Base-by-base conservation (phyloP, 2,888 invertebrate species). In the Agonopterix arenella region DNA sequence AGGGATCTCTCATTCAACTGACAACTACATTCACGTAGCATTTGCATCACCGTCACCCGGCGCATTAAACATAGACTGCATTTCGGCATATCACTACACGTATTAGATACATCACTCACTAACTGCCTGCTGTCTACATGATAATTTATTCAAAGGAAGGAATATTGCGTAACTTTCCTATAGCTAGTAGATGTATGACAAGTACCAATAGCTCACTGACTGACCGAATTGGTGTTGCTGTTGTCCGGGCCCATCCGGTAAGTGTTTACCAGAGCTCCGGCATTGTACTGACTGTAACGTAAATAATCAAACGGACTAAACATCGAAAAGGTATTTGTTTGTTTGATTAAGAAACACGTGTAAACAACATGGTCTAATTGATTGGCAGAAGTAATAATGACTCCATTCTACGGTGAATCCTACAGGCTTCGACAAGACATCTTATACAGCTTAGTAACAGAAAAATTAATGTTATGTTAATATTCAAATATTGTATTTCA, bases 241-340 rank as follows among this genome's bases (percentile, higher is more conserved):
- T 28, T 36, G 42, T 54, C 53, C 59, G 60, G 55, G 57, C 62
- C 65, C 75, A 75, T 81, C 82, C 80, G 80, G 76, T 62, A 52
- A 66, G 59, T 81, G 83, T 82, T 84, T 82, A 82, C 76, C 68
- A 64, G 68, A 70, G 65, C 70, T 67, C 71, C 68, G 66, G 76
- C 69, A 71, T 68, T 71, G 71, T 66, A 59, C 61, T 57, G 64
- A 59, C 61, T 57, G 64, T 66, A 76, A 68, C 64, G 68, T 78
- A 80, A 83, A 82, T 80, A 82, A 76, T 73, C 68, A 74, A 73
- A 65, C 59, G 58, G 58, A 62, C 64, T 65, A 62, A 68, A 73
- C 70, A 72, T 66, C 61, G 62, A 63, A 62, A 70, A 72, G 74
- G 81, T 75, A 83, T 84, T 79, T 76, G 81, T 80, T 82, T 84